Percentiles rank a stretch among this genome's conserved stretches.
Conservation (phyloP, 2,113 vertebrate genomes). For the Notiomystis cincta region DNA sequence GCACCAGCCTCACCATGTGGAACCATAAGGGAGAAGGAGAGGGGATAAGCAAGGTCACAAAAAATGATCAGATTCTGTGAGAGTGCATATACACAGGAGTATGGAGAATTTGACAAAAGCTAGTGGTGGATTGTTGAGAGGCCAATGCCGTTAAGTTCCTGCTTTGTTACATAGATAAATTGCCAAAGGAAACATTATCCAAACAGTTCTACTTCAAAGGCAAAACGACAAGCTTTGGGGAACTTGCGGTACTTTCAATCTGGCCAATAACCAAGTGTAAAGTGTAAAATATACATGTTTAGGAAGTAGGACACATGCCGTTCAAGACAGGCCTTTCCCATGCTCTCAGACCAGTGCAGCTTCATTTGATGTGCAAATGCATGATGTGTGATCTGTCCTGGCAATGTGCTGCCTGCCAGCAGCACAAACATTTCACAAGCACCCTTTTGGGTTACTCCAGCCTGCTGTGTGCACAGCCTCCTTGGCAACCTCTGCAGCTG, state of each 20-base stretch:
- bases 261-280: slow-evolving; percentile 67
- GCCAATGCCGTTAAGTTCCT: slow-evolving; percentile 2
- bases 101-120: not conserved
- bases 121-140: not conserved
- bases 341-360: slow-evolving; percentile 43
- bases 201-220: slow-evolving; percentile 75
- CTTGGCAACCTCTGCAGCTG: slow-evolving; percentile 29
- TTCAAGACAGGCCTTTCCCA: slow-evolving; percentile 62
- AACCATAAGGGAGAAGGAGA: not conserved
- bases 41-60: not conserved
- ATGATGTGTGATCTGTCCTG: slow-evolving; percentile 49
- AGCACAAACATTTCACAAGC: slow-evolving; percentile 44
- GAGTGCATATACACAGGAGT: not conserved
- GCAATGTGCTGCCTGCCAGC: slow-evolving; percentile 31
- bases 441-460: slow-evolving; percentile 32
- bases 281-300: slow-evolving; percentile 58
- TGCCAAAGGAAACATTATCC: slow-evolving; percentile 75
- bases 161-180: slow-evolving; percentile 66
- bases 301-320: slow-evolving; percentile 63
- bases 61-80: not conserved
- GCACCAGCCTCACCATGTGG: not conserved
- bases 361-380: slow-evolving; percentile 62
- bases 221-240: slow-evolving; percentile 49
- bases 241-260: slow-evolving; percentile 62
- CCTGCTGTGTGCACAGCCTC: not conserved